A percentile compares a stretch with the other conserved stretches of the same genome.
These are phyloP conservation scores for Gambusia yucatana DNA, from an alignment of 2,797 vertebrate species.

Conservation along the genomic window DNA sequence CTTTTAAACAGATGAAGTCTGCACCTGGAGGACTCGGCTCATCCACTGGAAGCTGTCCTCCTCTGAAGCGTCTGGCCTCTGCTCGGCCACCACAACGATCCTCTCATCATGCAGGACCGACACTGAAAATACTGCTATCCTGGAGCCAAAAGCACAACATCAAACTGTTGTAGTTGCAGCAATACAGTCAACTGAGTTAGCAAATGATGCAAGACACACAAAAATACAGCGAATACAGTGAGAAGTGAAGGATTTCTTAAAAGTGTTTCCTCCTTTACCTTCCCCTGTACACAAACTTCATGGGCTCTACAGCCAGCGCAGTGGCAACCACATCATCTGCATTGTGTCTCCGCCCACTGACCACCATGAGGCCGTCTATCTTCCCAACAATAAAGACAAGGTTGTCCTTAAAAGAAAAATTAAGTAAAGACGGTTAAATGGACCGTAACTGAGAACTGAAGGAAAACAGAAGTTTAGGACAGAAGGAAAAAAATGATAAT, in stretches of 20 bases:
- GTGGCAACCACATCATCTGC: slow-evolving; percentile 95
- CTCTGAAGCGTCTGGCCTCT: slow-evolving; percentile 94
- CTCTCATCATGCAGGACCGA: slow-evolving; percentile 93
- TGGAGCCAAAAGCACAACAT: slow-evolving; percentile 64
- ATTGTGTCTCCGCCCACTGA: slow-evolving; percentile 91
- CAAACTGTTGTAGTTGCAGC: slow-evolving; percentile 9
- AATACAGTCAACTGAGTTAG: neutral
- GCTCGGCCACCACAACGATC: slow-evolving; percentile 94
- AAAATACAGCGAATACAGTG: neutral
- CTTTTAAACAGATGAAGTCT: neutral
- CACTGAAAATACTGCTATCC: slow-evolving; percentile 97
- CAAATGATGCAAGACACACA: neutral
- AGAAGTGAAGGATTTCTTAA: neutral
- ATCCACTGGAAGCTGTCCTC: slow-evolving; percentile 99
- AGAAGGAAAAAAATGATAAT: neutral
- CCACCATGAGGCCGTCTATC: slow-evolving; percentile 93
- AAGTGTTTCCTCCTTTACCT: slow-evolving; percentile 77
- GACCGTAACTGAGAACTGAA: neutral
- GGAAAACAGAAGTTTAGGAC: neutral
- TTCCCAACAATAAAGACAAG: slow-evolving; percentile 94
- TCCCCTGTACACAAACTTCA: slow-evolving; percentile 98
- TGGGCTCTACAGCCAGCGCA: slow-evolving; percentile 92
- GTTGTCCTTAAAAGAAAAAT: slow-evolving; percentile 83
- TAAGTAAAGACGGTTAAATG: neutral
- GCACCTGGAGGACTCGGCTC: slow-evolving; percentile 95